These are phyloP conservation scores for Mohoua ochrocephala DNA, from an alignment of 2,113 vertebrate species.

Conservation along the genomic window DNA sequence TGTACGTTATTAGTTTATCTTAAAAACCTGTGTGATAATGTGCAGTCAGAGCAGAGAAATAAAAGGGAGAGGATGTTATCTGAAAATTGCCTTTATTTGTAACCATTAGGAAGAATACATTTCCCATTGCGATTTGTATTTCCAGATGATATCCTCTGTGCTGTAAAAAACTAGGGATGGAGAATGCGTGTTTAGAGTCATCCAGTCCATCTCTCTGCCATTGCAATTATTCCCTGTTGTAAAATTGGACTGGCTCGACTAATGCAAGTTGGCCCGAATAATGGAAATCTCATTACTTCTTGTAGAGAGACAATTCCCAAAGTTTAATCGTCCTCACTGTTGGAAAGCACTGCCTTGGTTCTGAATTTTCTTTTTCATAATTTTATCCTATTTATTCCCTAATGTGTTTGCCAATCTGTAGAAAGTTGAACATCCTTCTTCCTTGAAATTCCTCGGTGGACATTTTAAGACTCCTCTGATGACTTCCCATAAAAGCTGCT, in stretches of 20 bases:
- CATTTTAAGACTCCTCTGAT: background rate
- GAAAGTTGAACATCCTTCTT: background rate
- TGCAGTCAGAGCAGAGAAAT: background rate
- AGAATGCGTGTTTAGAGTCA: background rate
- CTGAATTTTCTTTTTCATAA: background rate
- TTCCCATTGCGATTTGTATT: background rate
- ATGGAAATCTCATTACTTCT: background rate
- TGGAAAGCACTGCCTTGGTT: background rate
- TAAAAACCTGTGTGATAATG: background rate
- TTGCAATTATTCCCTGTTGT: constrained; percentile 6
- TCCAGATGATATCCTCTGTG: background rate
- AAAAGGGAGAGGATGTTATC: background rate
- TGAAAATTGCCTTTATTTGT: background rate
- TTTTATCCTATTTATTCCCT: background rate
- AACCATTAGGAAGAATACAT: background rate
- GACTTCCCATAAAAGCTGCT: background rate
- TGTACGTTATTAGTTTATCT: background rate
- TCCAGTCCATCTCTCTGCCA: background rate
- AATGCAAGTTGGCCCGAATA: background rate
- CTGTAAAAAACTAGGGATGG: background rate
- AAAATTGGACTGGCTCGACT: background rate
- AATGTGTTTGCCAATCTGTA: background rate
- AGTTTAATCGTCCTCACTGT: background rate
- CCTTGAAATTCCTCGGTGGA: background rate
- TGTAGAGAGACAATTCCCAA: background rate